A percentile compares a stretch with the other conserved stretches of the same genome.
Evolutionary conservation across 2,888 invertebrate genomes (phyloP).

Genomic region (Drosophila merina): DNA sequence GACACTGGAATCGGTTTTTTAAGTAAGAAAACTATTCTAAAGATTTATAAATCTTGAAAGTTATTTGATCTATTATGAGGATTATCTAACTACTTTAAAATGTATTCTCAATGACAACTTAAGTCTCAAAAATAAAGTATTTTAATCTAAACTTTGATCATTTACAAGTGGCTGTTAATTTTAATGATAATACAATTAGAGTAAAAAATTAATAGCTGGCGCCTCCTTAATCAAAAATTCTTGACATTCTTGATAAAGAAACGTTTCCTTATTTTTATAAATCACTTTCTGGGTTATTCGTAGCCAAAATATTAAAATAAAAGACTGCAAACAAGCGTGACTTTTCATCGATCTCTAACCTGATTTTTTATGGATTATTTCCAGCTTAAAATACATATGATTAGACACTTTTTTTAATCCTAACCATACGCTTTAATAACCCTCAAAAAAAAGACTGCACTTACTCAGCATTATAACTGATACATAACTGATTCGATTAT

Average conservation of each 20-base stretch:
- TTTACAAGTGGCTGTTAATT: background rate
- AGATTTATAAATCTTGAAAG: background rate
- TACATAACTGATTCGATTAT: conserved; percentile 4
- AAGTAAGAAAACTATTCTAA: background rate
- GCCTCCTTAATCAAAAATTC: background rate
- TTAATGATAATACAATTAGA: too few species aligned
- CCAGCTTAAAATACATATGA: too few species aligned
- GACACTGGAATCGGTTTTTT: too few species aligned
- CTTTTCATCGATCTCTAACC: too few species aligned
- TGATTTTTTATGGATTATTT: too few species aligned
- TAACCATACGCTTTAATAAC: too few species aligned
- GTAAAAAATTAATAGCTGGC: background rate
- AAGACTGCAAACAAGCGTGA: too few species aligned
- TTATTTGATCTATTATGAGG: background rate
- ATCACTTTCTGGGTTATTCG: too few species aligned
- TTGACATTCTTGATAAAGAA: background rate
- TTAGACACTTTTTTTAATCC: too few species aligned
- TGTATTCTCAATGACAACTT: background rate
- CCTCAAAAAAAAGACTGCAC: background rate
- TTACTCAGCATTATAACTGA: conserved; percentile 24
- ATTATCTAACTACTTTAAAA: background rate
- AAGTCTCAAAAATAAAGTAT: background rate
- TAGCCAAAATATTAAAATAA: too few species aligned
- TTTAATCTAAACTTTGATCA: background rate
- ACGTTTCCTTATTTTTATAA: too few species aligned